Base-by-base conservation (phyloP, 2,797 vertebrate species). In the Mormyrus proboscirostris region DNA sequence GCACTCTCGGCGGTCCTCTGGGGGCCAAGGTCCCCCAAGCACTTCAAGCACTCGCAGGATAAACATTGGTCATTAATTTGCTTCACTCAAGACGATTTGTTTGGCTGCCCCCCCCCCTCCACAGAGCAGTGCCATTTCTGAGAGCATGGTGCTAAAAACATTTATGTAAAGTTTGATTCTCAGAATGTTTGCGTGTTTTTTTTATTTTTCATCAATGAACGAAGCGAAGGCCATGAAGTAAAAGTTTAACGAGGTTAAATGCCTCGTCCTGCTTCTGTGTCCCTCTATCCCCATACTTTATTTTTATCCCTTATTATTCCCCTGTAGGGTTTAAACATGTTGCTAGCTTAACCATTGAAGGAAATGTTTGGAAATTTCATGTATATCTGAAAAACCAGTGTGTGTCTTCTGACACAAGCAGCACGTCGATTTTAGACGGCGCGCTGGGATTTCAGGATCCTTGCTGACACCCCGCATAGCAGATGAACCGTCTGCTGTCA, bases 401-500 rank as follows among this genome's bases (percentile, higher is more conserved):
- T 33, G 4, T 33, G 25, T 33, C 25, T 12, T 69, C 62, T 69
- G 3, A 65, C 3, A 29, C 9, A 4, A 29, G 25, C n/a, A 65
- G 59, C 59, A 1, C 22, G 22, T 25, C 8, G 29, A 12, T 65
- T 65, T 12, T 25, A 65, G 22, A 65, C 8, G 22, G 22, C 8
- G 2, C 14, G 25, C 65, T 29, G 3, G 57, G 90, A 55, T 88
- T 25, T 5, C 49, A 25, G 79, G n/a, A 85, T 76, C 90, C 90
- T 91, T 57, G 2, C 50, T 88, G 90, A 93, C 93, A 93, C 91
- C 91, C 91, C 90, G 87, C 91, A 91, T 94, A 94, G 93, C 93
- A 92, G 93, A 93, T 94, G 86, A 94, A 91, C 89, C 50, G 92
- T 94, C 91, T 93, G 92, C 94, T 95, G 93, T 94, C 55, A 88